phyloP scores from a whole-genome alignment of 2,113 vertebrate species.

The Lethenteron reissneri region DNA sequence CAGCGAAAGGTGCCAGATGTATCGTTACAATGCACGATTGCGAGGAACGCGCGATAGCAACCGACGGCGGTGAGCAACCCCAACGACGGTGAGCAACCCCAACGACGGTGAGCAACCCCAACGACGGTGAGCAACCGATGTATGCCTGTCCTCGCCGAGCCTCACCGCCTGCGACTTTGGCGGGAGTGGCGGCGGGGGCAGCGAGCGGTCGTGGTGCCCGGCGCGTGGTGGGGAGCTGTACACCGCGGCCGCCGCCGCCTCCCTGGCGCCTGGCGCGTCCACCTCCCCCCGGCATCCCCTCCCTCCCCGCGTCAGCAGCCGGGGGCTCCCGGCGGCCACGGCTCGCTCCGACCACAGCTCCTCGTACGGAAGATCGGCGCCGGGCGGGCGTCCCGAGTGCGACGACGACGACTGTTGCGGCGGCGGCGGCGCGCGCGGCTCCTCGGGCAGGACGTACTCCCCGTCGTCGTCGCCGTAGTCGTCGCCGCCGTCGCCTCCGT shows the following conservation, averaged over 20 bases:
- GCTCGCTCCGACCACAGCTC: conserved; percentile 69
- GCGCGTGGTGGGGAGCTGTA: conserved; percentile 6
- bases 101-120: too few relatives aligned
- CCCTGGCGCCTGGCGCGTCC: too few relatives aligned
- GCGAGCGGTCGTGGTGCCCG: neutral
- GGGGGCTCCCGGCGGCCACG: neutral
- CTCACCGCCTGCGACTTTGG: conserved; percentile 87
- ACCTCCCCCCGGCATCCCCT: too few relatives aligned
- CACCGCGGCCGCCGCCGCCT: neutral
- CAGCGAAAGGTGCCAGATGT: too few relatives aligned
- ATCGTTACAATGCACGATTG: too few relatives aligned
- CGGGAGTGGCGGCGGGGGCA: conserved; percentile 55
- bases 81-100: too few relatives aligned
- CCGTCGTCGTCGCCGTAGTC: neutral
- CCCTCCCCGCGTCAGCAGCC: neutral
- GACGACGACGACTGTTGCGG: neutral
- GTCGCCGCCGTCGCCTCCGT: too few relatives aligned
- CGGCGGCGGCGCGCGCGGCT: neutral
- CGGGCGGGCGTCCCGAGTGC: neutral
- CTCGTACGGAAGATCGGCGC: conserved; percentile 69
- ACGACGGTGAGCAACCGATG: too few relatives aligned
- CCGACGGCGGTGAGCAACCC: too few relatives aligned
- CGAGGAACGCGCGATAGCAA: too few relatives aligned
- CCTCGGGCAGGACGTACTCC: neutral
- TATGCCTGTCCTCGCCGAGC: too few relatives aligned